Base-by-base conservation (phyloP, 2,113 vertebrate genomes). In the Acanthisitta chloris region DNA sequence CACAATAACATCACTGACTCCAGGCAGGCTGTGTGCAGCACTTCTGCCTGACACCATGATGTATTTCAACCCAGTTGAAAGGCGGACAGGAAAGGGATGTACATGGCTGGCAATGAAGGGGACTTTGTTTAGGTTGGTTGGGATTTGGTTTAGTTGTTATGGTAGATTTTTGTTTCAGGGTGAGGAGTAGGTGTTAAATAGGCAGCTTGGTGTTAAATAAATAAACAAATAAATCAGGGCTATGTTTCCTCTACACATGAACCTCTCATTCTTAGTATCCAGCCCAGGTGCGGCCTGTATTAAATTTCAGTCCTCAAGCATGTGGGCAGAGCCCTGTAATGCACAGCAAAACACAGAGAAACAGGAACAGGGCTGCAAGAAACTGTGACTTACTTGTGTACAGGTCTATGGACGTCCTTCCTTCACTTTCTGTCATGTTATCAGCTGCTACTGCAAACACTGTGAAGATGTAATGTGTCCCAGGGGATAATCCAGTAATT, bases 361-460 rank as follows among this genome's bases (percentile, higher is more conserved):
- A 16, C n/a, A 81, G 23, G 2, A 61, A 43, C 2, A 52, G 0
- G 1, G 2, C 6, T 45, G 52, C 17, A 76, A 42, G 3, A 5
- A 46, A 29, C 4, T 7, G 9, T 10, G 19, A 94, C 95, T 90
- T 70, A 96, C 95, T 42, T 29, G 92, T 94, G 17, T 38, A 81
- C 2, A 8, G 5, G 1, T 0, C 0, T 46, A 8, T 7, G n/a
- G 52, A 10, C 0, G n/a, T n/a, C n/a, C 0, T 0, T 2, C 66
- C 81, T 23, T 40, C 71, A 65, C 84, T 90, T 80, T 83, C 52
- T 0, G 62, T 64, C 52, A 21, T 0, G 42, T 17, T 1, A 31
- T 23, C 72, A 76, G 13, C 31, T 0, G 4, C 81, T 20, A 66
- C 61, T 23, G 77, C 51, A 86, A 45, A 96, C 3, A 96, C 84